Base-by-base conservation (phyloP, 1,140 invertebrate species). In the Drosophila baimaii region DNA sequence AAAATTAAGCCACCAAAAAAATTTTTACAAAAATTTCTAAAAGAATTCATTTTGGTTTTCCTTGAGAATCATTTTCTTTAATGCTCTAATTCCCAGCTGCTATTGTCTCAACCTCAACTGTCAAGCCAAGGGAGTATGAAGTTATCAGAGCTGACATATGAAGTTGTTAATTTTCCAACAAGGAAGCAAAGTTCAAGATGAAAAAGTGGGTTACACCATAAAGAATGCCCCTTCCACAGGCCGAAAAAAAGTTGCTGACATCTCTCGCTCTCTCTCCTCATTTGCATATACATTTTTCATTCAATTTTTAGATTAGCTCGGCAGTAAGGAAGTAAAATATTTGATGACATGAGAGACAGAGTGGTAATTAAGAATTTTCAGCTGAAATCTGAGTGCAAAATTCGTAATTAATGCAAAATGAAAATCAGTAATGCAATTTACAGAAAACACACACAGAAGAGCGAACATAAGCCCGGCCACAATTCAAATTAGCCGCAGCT, bases 131-230 rank as follows among this genome's bases (percentile, higher is more conserved):
- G 39, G 41, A 31, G 31, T 29, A 44, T 35, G 29, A 57, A 73
- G 72, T 55, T 79, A 86, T 75, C 65, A 61, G 43, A 37, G 43
- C 58, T 57, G 68, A 77, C 80, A 89, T 84, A 88, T 88, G 72
- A 89, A 80, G 77, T 77, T 83, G 84, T 88, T 79, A 88, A 89
- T 88, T 89, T 76, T 46, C 27, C 63, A 76, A 39, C 65, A 57
- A 57, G 47, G 56, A 52, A 47, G 12, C 46, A 25, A 37, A 31
- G 46, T 41, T 39, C 49, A 66, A 49, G 46, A 44, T 33, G 49
- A 47, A 31, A 56, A 68, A 33, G 63, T 55, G 62, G 54, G 29
- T 54, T 35, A 41, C 57, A 27, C 65, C 65, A 73, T 73, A 54
- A 43, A 59, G 23, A 37, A 47, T 29, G 37, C 17, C 27, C 39